Conservation (phyloP, 2,888 invertebrate genomes). For the Crossocerus cetratus region DNA sequence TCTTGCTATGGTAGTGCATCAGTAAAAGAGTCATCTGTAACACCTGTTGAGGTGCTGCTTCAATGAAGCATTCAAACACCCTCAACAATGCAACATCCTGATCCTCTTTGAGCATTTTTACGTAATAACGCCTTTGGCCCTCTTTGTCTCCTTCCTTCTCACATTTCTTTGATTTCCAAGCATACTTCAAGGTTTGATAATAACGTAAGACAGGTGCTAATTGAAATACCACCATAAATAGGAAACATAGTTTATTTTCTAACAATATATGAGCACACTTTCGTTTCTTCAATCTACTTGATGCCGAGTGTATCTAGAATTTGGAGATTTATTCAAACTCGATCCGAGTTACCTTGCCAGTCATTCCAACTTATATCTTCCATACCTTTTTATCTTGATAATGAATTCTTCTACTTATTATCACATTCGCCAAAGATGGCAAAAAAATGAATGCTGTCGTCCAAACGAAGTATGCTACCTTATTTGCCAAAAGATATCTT, state of each 20-base stretch:
- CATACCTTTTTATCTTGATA: conserved; percentile 70
- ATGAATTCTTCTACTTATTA: conserved; percentile 86
- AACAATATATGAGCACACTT: conserved; percentile 34
- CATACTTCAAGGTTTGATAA: conserved; percentile 81
- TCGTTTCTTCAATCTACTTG: neutral
- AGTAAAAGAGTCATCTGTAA: conserved; percentile 85
- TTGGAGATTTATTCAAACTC: neutral
- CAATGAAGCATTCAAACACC: conserved; percentile 89
- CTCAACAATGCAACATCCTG: conserved; percentile 87
- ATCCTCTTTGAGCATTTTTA: conserved; percentile 87
- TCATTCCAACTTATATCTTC: conserved; percentile 2
- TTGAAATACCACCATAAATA: conserved; percentile 80
- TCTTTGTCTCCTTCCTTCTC: conserved; percentile 80
- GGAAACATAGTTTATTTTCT: conserved; percentile 48
- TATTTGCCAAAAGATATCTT: conserved; percentile 80
- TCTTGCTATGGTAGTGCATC: conserved; percentile 78
- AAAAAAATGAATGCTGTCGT: conserved; percentile 85
- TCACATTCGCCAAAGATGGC: conserved; percentile 87
- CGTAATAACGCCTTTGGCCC: conserved; percentile 83
- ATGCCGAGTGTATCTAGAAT: neutral
- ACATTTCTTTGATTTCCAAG: conserved; percentile 82
- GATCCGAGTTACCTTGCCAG: neutral
- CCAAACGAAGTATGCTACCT: conserved; percentile 82
- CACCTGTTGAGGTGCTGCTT: conserved; percentile 89
- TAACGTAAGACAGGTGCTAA: conserved; percentile 86